Evolutionary conservation across 2,113 vertebrate genomes (phyloP).

Genomic region (Collichthys lucidus): DNA sequence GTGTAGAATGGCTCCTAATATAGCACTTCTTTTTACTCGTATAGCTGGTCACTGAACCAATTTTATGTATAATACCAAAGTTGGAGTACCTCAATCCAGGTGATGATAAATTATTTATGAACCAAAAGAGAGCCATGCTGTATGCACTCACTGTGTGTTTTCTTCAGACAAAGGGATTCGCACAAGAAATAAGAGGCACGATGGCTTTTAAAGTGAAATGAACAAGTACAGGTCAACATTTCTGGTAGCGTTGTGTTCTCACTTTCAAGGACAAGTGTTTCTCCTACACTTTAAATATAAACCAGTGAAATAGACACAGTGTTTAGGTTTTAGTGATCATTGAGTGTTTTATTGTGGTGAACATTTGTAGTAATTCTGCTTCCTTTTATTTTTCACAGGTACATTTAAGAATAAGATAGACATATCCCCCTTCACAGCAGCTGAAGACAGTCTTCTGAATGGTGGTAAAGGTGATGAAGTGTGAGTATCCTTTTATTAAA

Average conservation of each 20-base stretch:
- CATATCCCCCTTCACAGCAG: slow-evolving; percentile 54
- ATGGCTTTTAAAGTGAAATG: neutral
- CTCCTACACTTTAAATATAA: neutral
- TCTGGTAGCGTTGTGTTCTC: neutral
- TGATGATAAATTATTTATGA: neutral
- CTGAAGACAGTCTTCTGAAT: slow-evolving; percentile 70
- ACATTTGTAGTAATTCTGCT: neutral
- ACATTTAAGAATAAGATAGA: slow-evolving; percentile 68
- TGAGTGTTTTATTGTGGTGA: neutral
- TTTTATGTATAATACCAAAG: neutral
- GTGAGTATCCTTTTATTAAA: slow-evolving; percentile 74
- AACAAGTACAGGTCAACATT: neutral
- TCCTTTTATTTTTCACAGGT: slow-evolving; percentile 65
- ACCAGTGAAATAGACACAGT: neutral
- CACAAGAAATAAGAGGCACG: neutral
- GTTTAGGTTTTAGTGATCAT: neutral
- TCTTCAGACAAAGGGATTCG: neutral
- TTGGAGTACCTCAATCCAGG: neutral
- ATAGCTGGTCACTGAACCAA: neutral
- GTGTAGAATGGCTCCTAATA: neutral
- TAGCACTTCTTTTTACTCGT: neutral
- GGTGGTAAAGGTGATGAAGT: slow-evolving; percentile 68
- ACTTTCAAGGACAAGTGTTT: neutral
- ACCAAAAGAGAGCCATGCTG: neutral
- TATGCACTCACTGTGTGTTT: neutral